phyloP scores from a whole-genome alignment of 2,888 invertebrate species.

The Folsomia candida region DNA sequence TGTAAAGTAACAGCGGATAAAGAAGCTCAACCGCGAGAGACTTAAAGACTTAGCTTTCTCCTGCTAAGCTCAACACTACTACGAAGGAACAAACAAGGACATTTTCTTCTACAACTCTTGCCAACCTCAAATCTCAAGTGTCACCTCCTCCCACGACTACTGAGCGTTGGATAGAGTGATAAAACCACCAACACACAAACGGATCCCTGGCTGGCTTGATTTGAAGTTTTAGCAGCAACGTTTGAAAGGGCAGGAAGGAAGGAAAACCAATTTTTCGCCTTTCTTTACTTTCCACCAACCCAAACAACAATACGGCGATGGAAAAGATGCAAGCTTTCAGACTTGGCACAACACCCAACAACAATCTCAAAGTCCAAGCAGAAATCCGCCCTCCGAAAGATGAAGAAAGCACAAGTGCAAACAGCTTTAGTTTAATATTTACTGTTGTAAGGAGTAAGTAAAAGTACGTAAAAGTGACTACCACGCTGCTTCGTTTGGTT shows the following conservation, averaged over 20 bases:
- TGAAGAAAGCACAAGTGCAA: not conserved
- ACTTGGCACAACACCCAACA: not conserved
- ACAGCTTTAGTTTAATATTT: not conserved
- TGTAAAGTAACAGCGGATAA: not conserved
- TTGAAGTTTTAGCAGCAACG: not conserved
- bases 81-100: too few species aligned
- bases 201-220: too few species aligned
- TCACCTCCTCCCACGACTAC: not conserved
- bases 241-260: slow-evolving; percentile 5
- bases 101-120: not conserved
- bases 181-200: not conserved
- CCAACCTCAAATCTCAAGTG: not conserved
- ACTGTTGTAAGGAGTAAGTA: not conserved
- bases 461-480: too few species aligned
- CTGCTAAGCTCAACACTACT: not conserved
- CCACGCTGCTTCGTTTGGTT: too few species aligned
- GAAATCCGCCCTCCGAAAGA: not conserved
- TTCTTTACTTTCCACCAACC: not conserved
- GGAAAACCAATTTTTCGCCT: slow-evolving; percentile 4
- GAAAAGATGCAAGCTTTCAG: not conserved
- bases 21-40: not conserved
- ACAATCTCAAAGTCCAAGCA: not conserved
- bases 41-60: not conserved
- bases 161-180: not conserved
- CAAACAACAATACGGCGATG: not conserved